Evolutionary conservation across 2,888 invertebrate genomes (phyloP).

Genomic region (Lydus trimaculatus): DNA sequence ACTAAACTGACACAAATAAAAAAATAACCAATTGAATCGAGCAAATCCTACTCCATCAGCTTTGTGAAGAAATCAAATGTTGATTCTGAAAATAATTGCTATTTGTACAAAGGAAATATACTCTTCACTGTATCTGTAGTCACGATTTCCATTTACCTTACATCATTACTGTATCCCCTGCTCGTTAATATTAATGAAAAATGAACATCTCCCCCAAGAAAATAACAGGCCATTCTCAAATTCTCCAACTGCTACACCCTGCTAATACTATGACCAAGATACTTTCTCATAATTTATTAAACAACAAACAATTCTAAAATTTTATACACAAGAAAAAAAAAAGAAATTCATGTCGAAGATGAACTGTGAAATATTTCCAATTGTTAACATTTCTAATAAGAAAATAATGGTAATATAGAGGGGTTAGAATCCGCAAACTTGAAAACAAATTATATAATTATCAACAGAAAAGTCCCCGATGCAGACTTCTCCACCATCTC

Average conservation of each 20-base stretch:
- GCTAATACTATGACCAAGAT: neutral
- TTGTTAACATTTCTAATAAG: neutral
- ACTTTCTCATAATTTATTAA: too few species aligned
- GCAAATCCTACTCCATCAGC: neutral
- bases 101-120: conserved; percentile 13
- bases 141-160: conserved; percentile 18
- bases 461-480: conserved; percentile 26
- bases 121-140: conserved; percentile 15
- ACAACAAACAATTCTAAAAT: too few species aligned
- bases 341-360: neutral
- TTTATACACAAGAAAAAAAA: too few species aligned
- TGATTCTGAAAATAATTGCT: conserved; percentile 15
- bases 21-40: neutral
- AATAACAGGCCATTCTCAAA: neutral
- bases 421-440: neutral
- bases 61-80: conserved; percentile 9
- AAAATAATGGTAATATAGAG: neutral
- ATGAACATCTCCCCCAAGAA: neutral
- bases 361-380: neutral
- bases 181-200: conserved; percentile 19
- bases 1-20: neutral
- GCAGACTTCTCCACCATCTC: conserved; percentile 19
- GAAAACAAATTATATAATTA: conserved; percentile 29
- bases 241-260: neutral
- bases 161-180: neutral